A percentile compares a stretch with the other conserved stretches of the same genome.
Conservation (phyloP, 2,888 invertebrate species). For the Chymomyza fuscimana region DNA sequence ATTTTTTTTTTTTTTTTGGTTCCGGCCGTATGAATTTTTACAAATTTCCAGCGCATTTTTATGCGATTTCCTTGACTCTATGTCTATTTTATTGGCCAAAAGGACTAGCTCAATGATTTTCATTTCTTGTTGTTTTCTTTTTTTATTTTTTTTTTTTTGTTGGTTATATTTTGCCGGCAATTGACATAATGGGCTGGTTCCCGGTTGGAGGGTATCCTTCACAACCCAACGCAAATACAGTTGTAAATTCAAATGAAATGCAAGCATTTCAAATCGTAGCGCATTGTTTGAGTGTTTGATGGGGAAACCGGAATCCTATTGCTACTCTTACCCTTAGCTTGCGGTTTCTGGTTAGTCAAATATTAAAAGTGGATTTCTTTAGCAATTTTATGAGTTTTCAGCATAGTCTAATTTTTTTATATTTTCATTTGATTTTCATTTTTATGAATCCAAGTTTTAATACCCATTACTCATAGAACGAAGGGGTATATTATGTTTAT, state of each 20-base stretch:
- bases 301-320: not conserved
- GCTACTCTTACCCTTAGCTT: not conserved
- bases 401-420: slow-evolving; percentile 5
- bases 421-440: slow-evolving; percentile 7
- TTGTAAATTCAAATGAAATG: slow-evolving; percentile 75
- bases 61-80: slow-evolving; percentile 59
- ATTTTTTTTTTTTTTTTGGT: slow-evolving; percentile 19
- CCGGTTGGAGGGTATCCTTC: not conserved
- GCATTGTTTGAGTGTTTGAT: slow-evolving; percentile 49
- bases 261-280: slow-evolving; percentile 44
- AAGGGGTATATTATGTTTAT: too few relatives aligned
- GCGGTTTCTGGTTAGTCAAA: slow-evolving; percentile 58
- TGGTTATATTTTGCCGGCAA: slow-evolving; percentile 5
- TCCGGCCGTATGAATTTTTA: slow-evolving; percentile 50
- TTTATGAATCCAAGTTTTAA: not conserved
- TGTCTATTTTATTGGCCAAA: slow-evolving; percentile 15
- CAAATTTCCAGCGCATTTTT: slow-evolving; percentile 60
- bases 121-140: slow-evolving; percentile 31
- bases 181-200: not conserved
- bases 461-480: too few relatives aligned
- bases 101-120: slow-evolving; percentile 43
- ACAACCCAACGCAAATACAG: slow-evolving; percentile 50
- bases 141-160: slow-evolving; percentile 1
- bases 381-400: slow-evolving; percentile 49
- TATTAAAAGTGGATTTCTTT: slow-evolving; percentile 63